Conservation (phyloP, 2,888 invertebrate genomes). For the Agrotis clavis region DNA sequence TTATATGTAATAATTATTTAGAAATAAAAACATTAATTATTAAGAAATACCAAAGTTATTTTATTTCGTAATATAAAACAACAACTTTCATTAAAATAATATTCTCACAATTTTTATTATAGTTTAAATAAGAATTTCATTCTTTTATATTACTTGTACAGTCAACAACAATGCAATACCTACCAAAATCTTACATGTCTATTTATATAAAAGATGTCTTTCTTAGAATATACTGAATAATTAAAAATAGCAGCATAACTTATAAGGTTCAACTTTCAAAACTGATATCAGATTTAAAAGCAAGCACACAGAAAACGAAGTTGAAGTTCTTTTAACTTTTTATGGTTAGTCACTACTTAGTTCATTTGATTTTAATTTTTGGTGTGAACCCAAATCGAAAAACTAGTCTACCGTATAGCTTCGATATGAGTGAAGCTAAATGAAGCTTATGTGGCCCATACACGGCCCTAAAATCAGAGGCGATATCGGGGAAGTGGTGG, state of each 20-base stretch:
- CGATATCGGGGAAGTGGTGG: too few species aligned
- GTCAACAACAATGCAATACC: constrained; percentile 25
- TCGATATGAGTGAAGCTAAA: too few species aligned
- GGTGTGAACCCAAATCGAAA: too few species aligned
- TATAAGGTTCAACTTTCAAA: background rate
- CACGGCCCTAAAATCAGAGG: too few species aligned
- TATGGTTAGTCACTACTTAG: too few species aligned
- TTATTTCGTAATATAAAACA: constrained; percentile 59
- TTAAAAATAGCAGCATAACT: background rate
- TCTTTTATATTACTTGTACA: constrained; percentile 22
- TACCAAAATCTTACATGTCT: constrained; percentile 12
- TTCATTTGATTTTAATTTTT: too few species aligned
- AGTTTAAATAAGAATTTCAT: constrained; percentile 36
- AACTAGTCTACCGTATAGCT: too few species aligned
- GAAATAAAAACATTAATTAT: constrained; percentile 75
- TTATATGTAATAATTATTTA: constrained; percentile 80
- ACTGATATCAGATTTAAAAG: background rate
- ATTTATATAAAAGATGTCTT: constrained; percentile 3
- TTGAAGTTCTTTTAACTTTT: too few species aligned
- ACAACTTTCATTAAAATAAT: constrained; percentile 37
- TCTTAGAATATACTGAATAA: background rate
- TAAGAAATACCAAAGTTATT: constrained; percentile 64
- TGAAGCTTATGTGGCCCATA: too few species aligned
- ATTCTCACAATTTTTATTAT: constrained; percentile 32
- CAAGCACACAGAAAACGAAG: background rate